Conservation (phyloP, 2,888 invertebrate species). For the Camptogramma bilineatum region DNA sequence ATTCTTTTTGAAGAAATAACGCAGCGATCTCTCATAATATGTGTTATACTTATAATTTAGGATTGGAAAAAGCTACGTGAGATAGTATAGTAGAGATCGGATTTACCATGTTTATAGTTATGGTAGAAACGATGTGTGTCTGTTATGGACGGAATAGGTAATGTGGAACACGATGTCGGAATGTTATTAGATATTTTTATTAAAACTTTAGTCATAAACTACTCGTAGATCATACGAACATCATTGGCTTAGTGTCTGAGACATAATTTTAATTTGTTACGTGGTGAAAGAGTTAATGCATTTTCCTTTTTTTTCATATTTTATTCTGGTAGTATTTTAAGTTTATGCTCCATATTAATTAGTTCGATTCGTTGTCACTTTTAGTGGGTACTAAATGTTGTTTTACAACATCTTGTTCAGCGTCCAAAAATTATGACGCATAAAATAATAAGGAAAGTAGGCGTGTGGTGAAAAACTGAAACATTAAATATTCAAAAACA, state of each 20-base stretch:
- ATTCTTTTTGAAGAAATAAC: conserved; percentile 67
- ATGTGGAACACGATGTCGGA: conserved; percentile 67
- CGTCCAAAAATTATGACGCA: conserved; percentile 28
- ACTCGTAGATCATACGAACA: conserved; percentile 59
- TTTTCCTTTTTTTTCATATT: conserved; percentile 41
- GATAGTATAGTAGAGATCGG: conserved; percentile 68
- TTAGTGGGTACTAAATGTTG: conserved; percentile 41
- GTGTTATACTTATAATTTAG: conserved; percentile 68
- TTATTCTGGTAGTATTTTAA: conserved; percentile 35
- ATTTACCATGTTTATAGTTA: conserved; percentile 60
- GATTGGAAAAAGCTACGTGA: conserved; percentile 67
- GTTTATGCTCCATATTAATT: conserved; percentile 38
- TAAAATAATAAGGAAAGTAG: conserved; percentile 30
- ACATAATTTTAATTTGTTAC: conserved; percentile 63
- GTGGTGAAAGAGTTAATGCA: conserved; percentile 55
- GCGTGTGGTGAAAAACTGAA: conserved; percentile 22
- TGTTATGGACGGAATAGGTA: conserved; percentile 66
- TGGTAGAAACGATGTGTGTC: conserved; percentile 48
- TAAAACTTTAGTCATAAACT: conserved; percentile 71
- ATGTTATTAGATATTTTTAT: conserved; percentile 80
- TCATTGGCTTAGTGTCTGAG: conserved; percentile 56
- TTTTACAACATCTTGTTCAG: conserved; percentile 41
- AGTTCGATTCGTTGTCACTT: conserved; percentile 39
- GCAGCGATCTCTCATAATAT: conserved; percentile 63
- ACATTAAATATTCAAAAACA: conserved; percentile 22